These are phyloP conservation scores for Cosmia trapezina DNA, from an alignment of 2,888 invertebrate species.

Conservation along the genomic window DNA sequence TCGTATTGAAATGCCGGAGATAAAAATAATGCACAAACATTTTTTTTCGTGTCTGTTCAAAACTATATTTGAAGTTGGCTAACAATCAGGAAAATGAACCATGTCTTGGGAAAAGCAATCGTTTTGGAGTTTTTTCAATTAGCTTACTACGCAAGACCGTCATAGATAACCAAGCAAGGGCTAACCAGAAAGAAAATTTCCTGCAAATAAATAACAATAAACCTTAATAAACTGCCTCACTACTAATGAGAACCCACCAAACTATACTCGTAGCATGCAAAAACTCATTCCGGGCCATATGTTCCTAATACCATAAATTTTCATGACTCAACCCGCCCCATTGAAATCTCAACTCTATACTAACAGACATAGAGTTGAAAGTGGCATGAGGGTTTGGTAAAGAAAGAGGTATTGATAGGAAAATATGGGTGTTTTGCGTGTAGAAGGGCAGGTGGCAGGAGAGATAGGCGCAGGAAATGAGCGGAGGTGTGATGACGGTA, in stretches of 20 bases:
- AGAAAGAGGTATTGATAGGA: constrained; percentile 73
- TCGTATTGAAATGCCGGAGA: too few species aligned
- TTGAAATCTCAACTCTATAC: constrained; percentile 19
- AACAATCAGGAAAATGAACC: not conserved
- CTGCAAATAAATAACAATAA: constrained; percentile 42
- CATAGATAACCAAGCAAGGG: not conserved
- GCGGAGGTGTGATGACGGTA: constrained; percentile 62
- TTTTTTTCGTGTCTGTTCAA: too few species aligned
- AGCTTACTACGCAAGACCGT: not conserved
- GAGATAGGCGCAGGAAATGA: constrained; percentile 67
- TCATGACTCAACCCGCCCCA: constrained; percentile 44
- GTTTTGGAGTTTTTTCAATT: not conserved
- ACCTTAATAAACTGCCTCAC: constrained; percentile 31
- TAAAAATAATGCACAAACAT: too few species aligned
- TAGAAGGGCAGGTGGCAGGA: constrained; percentile 70
- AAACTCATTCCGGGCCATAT: constrained; percentile 65
- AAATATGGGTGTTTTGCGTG: constrained; percentile 79
- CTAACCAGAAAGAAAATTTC: constrained; percentile 12
- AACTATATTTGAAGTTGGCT: too few species aligned
- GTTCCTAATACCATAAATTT: constrained; percentile 69
- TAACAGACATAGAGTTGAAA: not conserved
- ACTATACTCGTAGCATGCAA: constrained; percentile 52
- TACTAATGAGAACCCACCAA: constrained; percentile 55
- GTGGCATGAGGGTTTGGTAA: constrained; percentile 22
- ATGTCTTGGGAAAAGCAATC: not conserved